Evolutionary conservation across 2,888 invertebrate genomes (phyloP), one percentile per base, ranked within the genome.

Genomic region (Agriotes lineatus): DNA sequence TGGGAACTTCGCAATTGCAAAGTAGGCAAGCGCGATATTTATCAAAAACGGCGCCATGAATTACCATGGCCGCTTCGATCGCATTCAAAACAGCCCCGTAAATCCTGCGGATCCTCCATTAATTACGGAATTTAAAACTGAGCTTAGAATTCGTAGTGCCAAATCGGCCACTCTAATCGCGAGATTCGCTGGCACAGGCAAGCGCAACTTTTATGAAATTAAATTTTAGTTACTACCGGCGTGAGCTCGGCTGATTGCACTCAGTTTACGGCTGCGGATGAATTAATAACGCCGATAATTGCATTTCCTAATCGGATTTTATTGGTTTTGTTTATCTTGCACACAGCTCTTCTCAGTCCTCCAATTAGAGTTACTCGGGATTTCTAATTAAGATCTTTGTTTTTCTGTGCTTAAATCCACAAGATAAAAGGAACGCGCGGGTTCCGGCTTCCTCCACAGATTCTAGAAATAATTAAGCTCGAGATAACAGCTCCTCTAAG

Each of bases 111-210:
- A 54, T 56, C 54, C 37, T 14, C 63, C 42, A 63, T 63, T 56
- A 63, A 63, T 63, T 63, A 56, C 44, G 9, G 52, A 63, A 56
- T 63, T 56, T 54, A 63, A 63, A 54, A 54, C 39, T 30, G 39
- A 42, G 48, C 60, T 25, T 37, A 14, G 50, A 42, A 52, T 35
- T 45, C 22, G 5, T n/a, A 18, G 61, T 42, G 56, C 63, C 56
- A 56, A 63, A 63, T 63, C 62, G 62, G 22, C 44, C 35, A 61
- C 20, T 61, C 35, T 37, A 35, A 50, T 37, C 20, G 14, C 42
- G 35, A 33, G 45, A 30, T 60, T 37, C 56, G 44, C 45, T 48
- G 57, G 57, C 57, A 18, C 19, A 10, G 30, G 35, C 42, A 12
- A 54, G 25, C 18, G 39, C 19, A 57, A 56, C 56, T 54, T 63